Conservation (phyloP, 2,113 vertebrate genomes). For the Dolichallabes microphthalmus region DNA sequence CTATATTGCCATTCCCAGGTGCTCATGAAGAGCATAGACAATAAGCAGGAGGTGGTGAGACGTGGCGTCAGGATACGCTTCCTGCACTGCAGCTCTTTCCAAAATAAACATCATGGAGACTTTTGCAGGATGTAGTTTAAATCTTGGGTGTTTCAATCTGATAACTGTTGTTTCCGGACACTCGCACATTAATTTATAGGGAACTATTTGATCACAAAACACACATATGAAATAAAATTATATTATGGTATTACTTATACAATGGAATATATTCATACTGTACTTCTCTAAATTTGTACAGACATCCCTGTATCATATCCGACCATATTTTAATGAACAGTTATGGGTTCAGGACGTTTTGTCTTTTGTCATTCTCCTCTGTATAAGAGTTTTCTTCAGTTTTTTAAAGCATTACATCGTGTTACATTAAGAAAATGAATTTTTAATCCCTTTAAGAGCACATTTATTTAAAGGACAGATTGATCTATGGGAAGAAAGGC, state of each 20-base stretch:
- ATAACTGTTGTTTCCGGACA: neutral
- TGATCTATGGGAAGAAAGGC: neutral
- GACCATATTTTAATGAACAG: neutral
- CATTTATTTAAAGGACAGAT: constrained; percentile 6
- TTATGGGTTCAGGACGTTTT: neutral
- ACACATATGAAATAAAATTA: neutral
- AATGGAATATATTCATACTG: neutral
- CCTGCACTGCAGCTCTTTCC: neutral
- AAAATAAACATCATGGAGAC: neutral
- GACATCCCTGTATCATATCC: neutral
- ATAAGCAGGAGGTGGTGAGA: neutral
- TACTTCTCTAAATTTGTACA: neutral
- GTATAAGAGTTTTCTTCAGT: neutral
- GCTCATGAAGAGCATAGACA: neutral
- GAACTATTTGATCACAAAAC: neutral
- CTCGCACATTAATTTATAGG: neutral
- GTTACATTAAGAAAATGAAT: neutral
- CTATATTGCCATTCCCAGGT: neutral
- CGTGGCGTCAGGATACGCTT: neutral
- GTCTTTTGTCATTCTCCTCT: too few species aligned
- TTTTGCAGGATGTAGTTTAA: neutral
- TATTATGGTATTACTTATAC: too few species aligned
- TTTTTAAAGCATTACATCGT: neutral
- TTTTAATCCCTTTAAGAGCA: neutral
- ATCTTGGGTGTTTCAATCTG: neutral